Conservation (phyloP, 1,140 invertebrate genomes). For the Drosophila teissieri region DNA sequence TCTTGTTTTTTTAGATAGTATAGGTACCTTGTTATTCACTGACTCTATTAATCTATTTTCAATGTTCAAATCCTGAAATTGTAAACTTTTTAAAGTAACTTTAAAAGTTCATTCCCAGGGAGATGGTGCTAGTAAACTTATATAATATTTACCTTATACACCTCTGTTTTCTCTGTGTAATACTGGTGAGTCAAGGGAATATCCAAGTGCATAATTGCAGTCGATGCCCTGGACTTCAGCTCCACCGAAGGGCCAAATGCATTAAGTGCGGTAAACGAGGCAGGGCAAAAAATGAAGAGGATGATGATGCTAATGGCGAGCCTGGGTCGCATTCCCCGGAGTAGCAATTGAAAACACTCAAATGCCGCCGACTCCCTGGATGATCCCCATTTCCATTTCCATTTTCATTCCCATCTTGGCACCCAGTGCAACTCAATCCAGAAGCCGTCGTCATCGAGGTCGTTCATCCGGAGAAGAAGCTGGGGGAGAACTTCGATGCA, state of each 20-base stretch:
- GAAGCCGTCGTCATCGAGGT: conserved; percentile 50
- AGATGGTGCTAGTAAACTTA: background rate
- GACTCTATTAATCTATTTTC: too few relatives aligned
- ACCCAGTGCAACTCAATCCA: conserved; percentile 53
- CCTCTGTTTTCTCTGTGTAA: conserved; percentile 2
- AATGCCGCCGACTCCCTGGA: conserved; percentile 51
- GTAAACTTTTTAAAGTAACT: too few relatives aligned
- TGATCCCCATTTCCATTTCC: conserved; percentile 62
- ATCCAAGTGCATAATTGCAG: conserved; percentile 65
- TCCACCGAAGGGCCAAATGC: conserved; percentile 48
- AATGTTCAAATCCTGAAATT: too few relatives aligned
- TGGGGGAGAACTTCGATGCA: conserved; percentile 5
- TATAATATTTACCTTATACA: background rate
- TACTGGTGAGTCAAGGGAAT: conserved; percentile 6
- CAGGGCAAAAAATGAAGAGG: conserved; percentile 36
- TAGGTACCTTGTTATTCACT: too few relatives aligned
- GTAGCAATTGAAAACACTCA: conserved; percentile 76
- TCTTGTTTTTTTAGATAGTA: too few relatives aligned
- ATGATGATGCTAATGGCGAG: conserved; percentile 51
- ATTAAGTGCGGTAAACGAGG: conserved; percentile 62
- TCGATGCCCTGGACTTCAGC: conserved; percentile 44
- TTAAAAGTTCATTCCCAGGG: background rate
- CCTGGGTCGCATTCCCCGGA: conserved; percentile 42
- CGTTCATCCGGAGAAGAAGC: conserved; percentile 58
- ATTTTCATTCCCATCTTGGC: conserved; percentile 49